Conservation (phyloP, 1,140 invertebrate species). For the Heterodera schachtii region DNA sequence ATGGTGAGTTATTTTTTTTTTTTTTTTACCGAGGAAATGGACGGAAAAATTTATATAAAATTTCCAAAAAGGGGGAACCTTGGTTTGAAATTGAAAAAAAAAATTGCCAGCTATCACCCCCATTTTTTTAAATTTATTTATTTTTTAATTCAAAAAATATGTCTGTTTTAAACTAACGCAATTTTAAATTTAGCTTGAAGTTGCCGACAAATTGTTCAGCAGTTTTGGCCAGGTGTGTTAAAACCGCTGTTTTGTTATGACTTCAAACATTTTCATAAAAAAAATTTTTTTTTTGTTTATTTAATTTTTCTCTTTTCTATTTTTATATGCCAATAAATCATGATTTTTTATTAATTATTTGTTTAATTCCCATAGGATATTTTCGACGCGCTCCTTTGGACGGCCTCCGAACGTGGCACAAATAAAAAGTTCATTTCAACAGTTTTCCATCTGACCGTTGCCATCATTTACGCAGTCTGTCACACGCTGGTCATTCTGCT, state of each 20-base stretch:
- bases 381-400: slow-evolving; percentile 95
- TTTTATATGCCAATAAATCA: neutral
- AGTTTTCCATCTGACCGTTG: slow-evolving; percentile 78
- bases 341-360: neutral
- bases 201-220: slow-evolving; percentile 88
- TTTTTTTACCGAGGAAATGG: neutral
- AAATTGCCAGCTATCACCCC: too few species aligned
- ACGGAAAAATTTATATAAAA: neutral
- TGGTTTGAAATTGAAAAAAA: too few species aligned
- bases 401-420: slow-evolving; percentile 71
- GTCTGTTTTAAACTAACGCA: too few species aligned
- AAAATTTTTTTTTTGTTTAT: too few species aligned
- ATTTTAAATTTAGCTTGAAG: slow-evolving; percentile 74
- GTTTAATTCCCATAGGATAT: slow-evolving; percentile 75
- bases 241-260: neutral
- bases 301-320: too few species aligned
- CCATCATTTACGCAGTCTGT: slow-evolving; percentile 88
- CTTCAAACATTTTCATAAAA: too few species aligned
- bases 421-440: slow-evolving; percentile 47
- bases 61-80: neutral
- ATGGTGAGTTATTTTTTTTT: slow-evolving; percentile 71
- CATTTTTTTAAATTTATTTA: too few species aligned
- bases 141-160: too few species aligned
- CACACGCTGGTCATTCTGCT: slow-evolving; percentile 85
- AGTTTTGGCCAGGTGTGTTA: slow-evolving; percentile 79